These are phyloP conservation scores for Sternotherus odoratus DNA, from an alignment of 2,797 vertebrate genomes.

Conservation along the genomic window DNA sequence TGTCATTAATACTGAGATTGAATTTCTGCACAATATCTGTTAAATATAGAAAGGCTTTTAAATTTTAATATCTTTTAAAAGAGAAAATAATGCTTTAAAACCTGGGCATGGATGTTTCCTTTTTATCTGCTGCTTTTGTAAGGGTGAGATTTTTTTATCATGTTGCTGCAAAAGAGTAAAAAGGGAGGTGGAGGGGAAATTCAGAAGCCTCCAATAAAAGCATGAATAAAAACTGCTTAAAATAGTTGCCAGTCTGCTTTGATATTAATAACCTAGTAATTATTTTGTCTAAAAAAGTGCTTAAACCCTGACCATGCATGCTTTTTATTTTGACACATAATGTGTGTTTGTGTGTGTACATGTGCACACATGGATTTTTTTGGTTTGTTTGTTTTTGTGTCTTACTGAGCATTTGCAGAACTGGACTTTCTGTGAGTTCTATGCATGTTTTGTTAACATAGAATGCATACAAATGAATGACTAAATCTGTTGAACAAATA, in stretches of 20 bases:
- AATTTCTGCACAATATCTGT: conserved; percentile 76
- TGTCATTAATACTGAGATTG: conserved; percentile 71
- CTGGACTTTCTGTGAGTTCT: conserved; percentile 75
- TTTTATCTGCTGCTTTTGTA: conserved; percentile 75
- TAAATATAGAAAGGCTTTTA: conserved; percentile 58
- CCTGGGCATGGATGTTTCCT: conserved; percentile 79
- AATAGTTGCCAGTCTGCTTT: conserved; percentile 79
- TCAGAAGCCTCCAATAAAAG: conserved; percentile 76
- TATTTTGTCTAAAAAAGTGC: conserved; percentile 75
- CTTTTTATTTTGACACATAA: conserved; percentile 69
- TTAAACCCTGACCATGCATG: conserved; percentile 80
- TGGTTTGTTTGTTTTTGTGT: conserved; percentile 64
- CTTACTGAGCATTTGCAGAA: conserved; percentile 70
- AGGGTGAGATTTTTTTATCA: conserved; percentile 67
- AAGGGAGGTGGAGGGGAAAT: conserved; percentile 46
- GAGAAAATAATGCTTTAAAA: conserved; percentile 76
- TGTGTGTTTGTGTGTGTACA: conserved; percentile 48
- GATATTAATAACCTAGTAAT: conserved; percentile 72
- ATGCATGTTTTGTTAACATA: conserved; percentile 76
- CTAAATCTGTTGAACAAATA: conserved; percentile 69
- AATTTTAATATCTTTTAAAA: conserved; percentile 34
- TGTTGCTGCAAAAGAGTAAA: conserved; percentile 68
- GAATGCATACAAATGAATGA: conserved; percentile 68
- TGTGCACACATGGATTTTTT: conserved; percentile 6
- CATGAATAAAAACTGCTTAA: conserved; percentile 83